phyloP scores from a whole-genome alignment of 2,113 vertebrate species.

The Herpailurus yagouaroundi region DNA sequence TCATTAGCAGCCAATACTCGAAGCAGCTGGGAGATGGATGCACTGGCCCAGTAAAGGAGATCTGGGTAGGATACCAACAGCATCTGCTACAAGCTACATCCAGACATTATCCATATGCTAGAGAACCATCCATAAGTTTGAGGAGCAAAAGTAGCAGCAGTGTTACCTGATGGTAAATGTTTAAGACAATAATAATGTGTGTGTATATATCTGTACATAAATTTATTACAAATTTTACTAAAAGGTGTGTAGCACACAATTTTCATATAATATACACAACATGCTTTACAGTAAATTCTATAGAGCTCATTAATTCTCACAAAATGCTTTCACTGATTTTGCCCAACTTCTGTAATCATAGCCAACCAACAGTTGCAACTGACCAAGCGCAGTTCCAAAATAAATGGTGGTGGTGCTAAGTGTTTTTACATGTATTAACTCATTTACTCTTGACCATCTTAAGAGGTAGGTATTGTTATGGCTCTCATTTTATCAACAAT shows the following conservation, averaged over 20 bases:
- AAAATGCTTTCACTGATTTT: background rate
- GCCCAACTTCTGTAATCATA: background rate
- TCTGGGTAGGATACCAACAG: slow-evolving; percentile 59
- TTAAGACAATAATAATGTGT: background rate
- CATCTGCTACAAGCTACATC: slow-evolving; percentile 51
- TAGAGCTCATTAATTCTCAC: background rate
- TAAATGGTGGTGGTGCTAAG: background rate
- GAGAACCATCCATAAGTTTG: slow-evolving; percentile 13
- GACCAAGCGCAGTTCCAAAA: background rate
- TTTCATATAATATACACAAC: background rate
- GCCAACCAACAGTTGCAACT: background rate
- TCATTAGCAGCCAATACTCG: slow-evolving; percentile 54
- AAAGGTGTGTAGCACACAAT: background rate
- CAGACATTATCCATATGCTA: slow-evolving; percentile 66
- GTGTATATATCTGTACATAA: background rate
- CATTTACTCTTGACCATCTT: background rate
- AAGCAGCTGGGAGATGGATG: slow-evolving; percentile 75
- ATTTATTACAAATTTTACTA: background rate
- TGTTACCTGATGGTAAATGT: background rate
- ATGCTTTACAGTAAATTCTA: background rate
- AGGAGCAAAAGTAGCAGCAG: slow-evolving; percentile 21
- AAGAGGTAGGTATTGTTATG: background rate
- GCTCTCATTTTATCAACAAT: background rate
- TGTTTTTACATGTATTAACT: background rate
- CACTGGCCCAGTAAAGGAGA: slow-evolving; percentile 61